phyloP scores from a whole-genome alignment of 2,797 vertebrate species.

The Myiotriccus ornatus region DNA sequence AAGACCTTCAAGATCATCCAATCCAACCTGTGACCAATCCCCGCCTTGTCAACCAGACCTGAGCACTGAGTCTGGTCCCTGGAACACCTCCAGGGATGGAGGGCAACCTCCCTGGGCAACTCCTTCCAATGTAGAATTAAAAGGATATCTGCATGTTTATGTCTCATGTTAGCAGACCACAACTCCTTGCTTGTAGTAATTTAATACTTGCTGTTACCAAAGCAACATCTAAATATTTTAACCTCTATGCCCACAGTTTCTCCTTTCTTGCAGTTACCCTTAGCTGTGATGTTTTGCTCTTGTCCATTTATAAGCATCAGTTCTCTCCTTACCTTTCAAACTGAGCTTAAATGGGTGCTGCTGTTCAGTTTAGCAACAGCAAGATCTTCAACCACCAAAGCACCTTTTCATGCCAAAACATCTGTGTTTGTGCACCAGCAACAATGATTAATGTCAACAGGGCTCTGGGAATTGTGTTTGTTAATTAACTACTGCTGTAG shows the following conservation, averaged over 20 bases:
- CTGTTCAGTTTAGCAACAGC: constrained; percentile 33
- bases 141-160: background rate
- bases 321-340: background rate
- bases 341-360: constrained; percentile 6
- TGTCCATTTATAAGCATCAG: background rate
- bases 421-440: constrained; percentile 67
- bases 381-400: constrained; percentile 51
- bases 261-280: background rate
- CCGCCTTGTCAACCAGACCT: background rate
- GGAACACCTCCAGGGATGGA: background rate
- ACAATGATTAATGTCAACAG: constrained; percentile 71
- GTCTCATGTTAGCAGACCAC: background rate
- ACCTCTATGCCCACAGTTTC: background rate
- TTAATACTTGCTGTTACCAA: background rate
- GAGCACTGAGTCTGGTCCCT: background rate
- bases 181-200: background rate
- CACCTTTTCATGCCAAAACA: constrained; percentile 66
- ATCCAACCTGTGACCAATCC: background rate
- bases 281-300: background rate
- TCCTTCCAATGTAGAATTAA: background rate
- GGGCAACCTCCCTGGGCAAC: background rate
- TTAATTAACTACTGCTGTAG: constrained; percentile 72
- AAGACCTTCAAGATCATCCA: background rate
- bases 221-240: background rate
- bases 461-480: constrained; percentile 68